These are phyloP conservation scores for Ardeotis arabs DNA, from an alignment of 2,113 vertebrate genomes.

Conservation along the genomic window DNA sequence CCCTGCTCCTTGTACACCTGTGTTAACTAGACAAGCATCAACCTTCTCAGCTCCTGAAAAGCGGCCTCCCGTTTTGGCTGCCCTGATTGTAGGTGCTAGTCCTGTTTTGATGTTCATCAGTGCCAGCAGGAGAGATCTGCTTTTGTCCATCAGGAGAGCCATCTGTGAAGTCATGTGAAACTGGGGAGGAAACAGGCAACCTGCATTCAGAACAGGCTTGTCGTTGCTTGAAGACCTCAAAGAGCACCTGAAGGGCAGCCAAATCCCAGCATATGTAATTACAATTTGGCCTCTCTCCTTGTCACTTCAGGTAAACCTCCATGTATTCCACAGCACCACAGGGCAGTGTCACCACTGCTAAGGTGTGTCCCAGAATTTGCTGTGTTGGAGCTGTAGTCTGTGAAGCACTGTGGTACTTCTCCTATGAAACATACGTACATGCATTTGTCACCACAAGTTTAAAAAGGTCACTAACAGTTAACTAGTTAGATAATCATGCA, in stretches of 20 bases:
- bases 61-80: neutral
- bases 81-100: neutral
- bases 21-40: neutral
- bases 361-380: neutral
- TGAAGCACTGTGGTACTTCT: neutral
- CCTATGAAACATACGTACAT: neutral
- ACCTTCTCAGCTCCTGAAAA: neutral
- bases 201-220: neutral
- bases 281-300: neutral
- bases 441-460: neutral
- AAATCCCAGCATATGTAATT: neutral
- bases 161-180: neutral
- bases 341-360: neutral
- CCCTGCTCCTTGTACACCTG: neutral
- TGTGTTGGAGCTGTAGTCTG: neutral
- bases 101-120: neutral
- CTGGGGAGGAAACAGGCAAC: fast-evolving
- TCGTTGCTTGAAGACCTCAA: neutral
- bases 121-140: neutral
- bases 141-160: fast-evolving
- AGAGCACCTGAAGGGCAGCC: neutral
- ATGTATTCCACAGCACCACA: fast-evolving
- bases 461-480: neutral
- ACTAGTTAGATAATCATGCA: neutral
- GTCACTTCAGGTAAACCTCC: neutral